Base-by-base conservation (phyloP, 1,140 invertebrate species). In the Magallana gigas region DNA sequence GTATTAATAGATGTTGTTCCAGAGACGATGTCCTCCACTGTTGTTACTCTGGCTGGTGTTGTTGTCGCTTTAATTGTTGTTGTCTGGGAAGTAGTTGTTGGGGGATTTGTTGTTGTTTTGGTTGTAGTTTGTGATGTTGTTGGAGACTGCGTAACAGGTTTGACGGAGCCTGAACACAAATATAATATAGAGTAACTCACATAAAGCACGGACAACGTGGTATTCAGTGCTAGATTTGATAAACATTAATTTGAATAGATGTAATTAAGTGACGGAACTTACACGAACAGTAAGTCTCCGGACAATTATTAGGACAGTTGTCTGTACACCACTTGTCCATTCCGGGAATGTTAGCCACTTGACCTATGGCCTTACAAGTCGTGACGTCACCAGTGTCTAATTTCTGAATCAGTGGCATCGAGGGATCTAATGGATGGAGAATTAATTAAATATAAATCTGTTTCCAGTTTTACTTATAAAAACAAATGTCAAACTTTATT, bases 321-420 rank as follows among this genome's bases (percentile, higher is more conserved):
- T 83, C 57, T 14, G 16, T 58, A 16, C 81, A 83, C 81, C 81
- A 83, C 57, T 83, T 83, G 18, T 83, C 81, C 81, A 57, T 57
- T 16, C 81, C 81, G 4, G 81, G 56, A 83, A 83, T 57, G 16
- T 58, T 58, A 16, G 81, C 81, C 1, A 57, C 48, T 57, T 57
- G 7, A 16, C 81, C 81, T 57, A 58, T 83, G 81, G 81, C 81
- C 57, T 83, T 83, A 56, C 81, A 83, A 9, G 81, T 83, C 11
- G 81, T 83, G 81, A 57, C 48, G 48, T 57, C 81, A 57, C 68
- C 68, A 29, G 68, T 76, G 68, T 76, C 68, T 29, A 76, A 29
- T 29, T 76, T 76, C 68, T 76, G 68, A 29, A 76, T 23, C 68
- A 76, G 3, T 23, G 68, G 68, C 68, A 76, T 76, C 5, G 68